Evolutionary conservation across 2,113 vertebrate genomes (phyloP).

Genomic region (Geococcyx californianus): DNA sequence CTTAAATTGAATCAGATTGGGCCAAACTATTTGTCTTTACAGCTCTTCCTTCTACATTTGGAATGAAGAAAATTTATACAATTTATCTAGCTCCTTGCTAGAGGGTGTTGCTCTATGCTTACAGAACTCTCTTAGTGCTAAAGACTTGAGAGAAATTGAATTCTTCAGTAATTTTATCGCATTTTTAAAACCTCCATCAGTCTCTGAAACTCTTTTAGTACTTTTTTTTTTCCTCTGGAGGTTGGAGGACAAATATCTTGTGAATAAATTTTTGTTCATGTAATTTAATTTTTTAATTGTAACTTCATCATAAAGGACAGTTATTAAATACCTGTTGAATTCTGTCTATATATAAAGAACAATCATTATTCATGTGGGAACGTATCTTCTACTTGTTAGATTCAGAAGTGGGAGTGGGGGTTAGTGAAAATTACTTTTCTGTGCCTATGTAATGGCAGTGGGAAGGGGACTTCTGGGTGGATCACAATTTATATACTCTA

Average conservation of each 20-base stretch:
- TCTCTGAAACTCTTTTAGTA: background rate
- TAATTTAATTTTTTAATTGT: background rate
- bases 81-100: background rate
- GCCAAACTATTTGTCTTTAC: background rate
- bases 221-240: background rate
- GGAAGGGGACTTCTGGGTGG: conserved; percentile 31
- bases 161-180: background rate
- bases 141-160: background rate
- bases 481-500: conserved; percentile 12
- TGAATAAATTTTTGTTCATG: accelerated
- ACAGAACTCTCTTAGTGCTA: background rate
- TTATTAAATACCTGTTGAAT: background rate
- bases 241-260: background rate
- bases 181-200: background rate
- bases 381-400: background rate
- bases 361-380: background rate
- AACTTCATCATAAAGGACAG: background rate
- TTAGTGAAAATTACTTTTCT: conserved; percentile 43
- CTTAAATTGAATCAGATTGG: background rate
- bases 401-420: conserved; percentile 30
- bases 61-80: background rate
- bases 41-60: background rate
- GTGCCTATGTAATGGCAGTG: background rate
- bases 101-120: background rate
- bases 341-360: background rate